A percentile compares a stretch with the other conserved stretches of the same genome.
Evolutionary conservation across 2,113 vertebrate species (phyloP).

Genomic region (Uria aalge): DNA sequence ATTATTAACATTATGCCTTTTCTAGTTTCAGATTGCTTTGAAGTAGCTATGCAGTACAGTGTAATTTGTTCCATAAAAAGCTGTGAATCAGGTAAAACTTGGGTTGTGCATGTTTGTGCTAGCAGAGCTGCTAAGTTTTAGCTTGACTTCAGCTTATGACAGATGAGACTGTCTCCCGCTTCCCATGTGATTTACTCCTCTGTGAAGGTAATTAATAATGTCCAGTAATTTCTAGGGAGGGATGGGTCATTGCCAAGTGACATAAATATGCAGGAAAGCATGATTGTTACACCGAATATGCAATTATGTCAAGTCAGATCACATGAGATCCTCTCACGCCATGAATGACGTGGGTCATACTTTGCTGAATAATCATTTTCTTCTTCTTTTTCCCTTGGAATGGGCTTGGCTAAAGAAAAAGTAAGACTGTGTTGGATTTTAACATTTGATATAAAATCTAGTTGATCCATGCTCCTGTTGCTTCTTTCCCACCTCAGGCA

Average conservation of each 20-base stretch:
- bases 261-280: neutral
- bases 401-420: neutral
- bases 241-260: neutral
- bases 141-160: neutral
- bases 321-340: neutral
- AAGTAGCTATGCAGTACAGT: neutral
- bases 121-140: neutral
- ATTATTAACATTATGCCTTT: constrained; percentile 35
- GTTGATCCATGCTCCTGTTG: neutral
- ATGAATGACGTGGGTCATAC: neutral
- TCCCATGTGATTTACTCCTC: neutral
- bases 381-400: neutral
- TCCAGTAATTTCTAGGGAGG: neutral
- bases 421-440: neutral
- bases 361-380: neutral
- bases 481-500: neutral
- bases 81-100: neutral
- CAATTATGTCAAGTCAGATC: neutral
- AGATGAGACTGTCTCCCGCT: neutral
- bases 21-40: constrained; percentile 50
- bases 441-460: neutral
- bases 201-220: neutral
- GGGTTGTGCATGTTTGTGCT: neutral
- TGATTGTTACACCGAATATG: neutral
- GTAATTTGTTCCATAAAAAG: neutral